Conservation (phyloP, 2,888 invertebrate genomes). For the Spatulosminthurus flaviceps region DNA sequence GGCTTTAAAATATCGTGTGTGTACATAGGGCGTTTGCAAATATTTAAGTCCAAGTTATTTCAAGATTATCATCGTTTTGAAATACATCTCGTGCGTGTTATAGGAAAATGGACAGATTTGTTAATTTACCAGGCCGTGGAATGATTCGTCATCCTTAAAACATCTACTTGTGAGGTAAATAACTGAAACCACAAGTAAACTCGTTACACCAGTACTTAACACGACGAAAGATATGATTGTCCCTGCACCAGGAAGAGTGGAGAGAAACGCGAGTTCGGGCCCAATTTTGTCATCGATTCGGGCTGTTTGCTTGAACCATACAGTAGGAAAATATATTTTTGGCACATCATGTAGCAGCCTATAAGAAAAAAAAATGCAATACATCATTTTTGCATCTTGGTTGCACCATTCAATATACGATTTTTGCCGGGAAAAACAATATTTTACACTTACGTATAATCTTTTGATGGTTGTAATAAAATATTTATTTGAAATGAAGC, state of each 20-base stretch:
- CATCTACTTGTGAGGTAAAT: constrained; percentile 64
- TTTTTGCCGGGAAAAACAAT: background rate
- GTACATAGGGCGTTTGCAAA: too few relatives aligned
- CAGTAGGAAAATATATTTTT: constrained; percentile 73
- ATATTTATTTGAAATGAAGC: constrained; percentile 85
- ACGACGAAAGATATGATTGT: constrained; percentile 71
- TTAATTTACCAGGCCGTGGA: constrained; percentile 44
- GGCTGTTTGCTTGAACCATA: constrained; percentile 80
- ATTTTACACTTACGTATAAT: constrained; percentile 72
- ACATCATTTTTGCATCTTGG: background rate
- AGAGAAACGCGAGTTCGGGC: constrained; percentile 69
- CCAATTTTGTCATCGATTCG: constrained; percentile 72
- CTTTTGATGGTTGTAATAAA: constrained; percentile 73
- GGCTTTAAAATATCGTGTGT: too few relatives aligned
- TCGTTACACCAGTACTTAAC: constrained; percentile 67
- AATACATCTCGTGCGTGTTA: too few relatives aligned
- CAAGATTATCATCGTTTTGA: too few relatives aligned
- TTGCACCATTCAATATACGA: background rate
- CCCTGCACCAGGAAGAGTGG: constrained; percentile 70
- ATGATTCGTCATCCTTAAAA: constrained; percentile 59
- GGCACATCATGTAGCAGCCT: constrained; percentile 72
- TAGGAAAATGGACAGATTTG: too few relatives aligned
- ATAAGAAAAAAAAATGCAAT: constrained; percentile 62
- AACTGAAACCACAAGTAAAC: constrained; percentile 65
- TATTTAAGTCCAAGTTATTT: too few relatives aligned